Evolutionary conservation across 2,888 invertebrate species (phyloP).

Genomic region (Drosophila cognata): DNA sequence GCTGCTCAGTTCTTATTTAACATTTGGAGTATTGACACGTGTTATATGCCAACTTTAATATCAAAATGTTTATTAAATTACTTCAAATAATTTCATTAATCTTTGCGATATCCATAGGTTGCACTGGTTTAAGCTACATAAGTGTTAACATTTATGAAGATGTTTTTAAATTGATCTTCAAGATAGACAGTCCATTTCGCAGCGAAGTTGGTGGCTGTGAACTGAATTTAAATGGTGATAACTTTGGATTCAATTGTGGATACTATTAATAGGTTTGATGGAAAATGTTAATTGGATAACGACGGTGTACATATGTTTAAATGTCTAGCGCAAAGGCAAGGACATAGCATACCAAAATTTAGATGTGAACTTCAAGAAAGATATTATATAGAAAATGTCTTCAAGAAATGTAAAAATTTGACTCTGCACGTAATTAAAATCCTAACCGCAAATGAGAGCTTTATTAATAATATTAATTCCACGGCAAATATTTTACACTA

Average conservation of each 20-base stretch:
- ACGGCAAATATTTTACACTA: not conserved
- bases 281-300: not conserved
- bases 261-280: not conserved
- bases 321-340: not conserved
- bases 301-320: not conserved
- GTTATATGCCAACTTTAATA: not conserved
- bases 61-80: not conserved
- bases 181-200: not conserved
- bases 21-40: not conserved
- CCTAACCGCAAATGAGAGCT: not conserved
- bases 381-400: not conserved
- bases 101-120: not conserved
- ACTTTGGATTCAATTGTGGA: not conserved
- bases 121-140: not conserved
- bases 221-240: not conserved
- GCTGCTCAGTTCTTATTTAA: not conserved
- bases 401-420: not conserved
- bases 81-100: not conserved
- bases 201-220: not conserved
- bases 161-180: not conserved
- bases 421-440: not conserved
- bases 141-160: not conserved
- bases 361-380: not conserved
- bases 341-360: not conserved
- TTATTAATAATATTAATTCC: not conserved